Conservation (phyloP, 2,113 vertebrate genomes). For the Grammomys surdaster region DNA sequence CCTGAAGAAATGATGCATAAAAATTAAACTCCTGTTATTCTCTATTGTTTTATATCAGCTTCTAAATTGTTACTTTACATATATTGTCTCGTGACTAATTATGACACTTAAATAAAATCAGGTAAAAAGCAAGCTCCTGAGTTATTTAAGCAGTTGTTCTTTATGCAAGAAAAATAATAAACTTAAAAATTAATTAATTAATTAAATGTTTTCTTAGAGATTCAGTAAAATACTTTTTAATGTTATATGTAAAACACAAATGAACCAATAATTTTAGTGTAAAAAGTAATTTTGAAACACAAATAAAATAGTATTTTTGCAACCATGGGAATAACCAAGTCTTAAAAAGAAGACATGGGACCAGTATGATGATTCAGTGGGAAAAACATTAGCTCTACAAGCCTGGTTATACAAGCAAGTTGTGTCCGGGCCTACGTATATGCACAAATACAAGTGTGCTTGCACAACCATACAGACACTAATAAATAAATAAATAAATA, state of each 20-base stretch:
- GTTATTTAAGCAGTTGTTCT: background rate
- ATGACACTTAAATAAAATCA: conserved; percentile 55
- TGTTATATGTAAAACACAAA: background rate
- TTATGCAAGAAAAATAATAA: background rate
- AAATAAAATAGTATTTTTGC: background rate
- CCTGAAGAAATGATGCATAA: conserved; percentile 86
- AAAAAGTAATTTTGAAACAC: background rate
- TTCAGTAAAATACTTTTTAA: background rate
- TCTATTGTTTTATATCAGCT: conserved; percentile 67
- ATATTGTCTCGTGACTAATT: conserved; percentile 71
- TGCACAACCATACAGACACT: background rate
- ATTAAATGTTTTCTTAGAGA: background rate
- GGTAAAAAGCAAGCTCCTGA: conserved; percentile 45
- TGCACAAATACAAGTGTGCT: background rate
- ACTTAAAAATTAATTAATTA: no score
- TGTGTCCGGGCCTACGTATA: no score
- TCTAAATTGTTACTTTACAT: conserved; percentile 76
- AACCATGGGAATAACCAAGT: background rate
- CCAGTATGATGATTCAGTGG: background rate
- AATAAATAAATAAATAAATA: background rate
- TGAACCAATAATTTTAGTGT: background rate
- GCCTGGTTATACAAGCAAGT: background rate
- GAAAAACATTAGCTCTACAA: background rate
- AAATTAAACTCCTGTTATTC: conserved; percentile 80
- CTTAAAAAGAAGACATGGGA: background rate